Conservation (phyloP, 1,140 invertebrate genomes). For the Solenopsis invicta region DNA sequence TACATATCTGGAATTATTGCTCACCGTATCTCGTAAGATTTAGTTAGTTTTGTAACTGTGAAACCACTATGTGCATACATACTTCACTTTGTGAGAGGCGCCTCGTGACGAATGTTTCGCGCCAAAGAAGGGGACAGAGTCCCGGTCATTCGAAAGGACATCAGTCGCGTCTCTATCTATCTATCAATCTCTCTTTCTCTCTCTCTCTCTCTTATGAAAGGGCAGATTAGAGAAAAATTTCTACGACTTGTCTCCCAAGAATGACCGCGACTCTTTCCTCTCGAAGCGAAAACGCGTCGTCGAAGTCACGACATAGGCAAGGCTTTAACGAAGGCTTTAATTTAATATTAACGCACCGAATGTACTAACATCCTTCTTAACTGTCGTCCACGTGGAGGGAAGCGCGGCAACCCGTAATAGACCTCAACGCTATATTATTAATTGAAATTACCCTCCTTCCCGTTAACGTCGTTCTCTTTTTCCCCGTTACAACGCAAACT, state of each 20-base stretch:
- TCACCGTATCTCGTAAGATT: slow-evolving; percentile 86
- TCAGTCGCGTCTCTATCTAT: neutral
- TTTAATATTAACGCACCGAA: slow-evolving; percentile 30
- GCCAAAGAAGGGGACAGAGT: neutral
- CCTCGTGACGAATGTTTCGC: slow-evolving; percentile 44
- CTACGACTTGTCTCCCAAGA: slow-evolving; percentile 12
- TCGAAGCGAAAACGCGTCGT: slow-evolving; percentile 20
- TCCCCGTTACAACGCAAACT: neutral
- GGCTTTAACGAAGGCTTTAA: slow-evolving; percentile 30
- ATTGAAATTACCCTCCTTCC: slow-evolving; percentile 6
- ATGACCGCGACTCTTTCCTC: slow-evolving; percentile 52
- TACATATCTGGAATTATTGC: slow-evolving; percentile 87
- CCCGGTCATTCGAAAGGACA: neutral
- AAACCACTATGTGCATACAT: slow-evolving; percentile 76
- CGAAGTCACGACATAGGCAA: slow-evolving; percentile 14
- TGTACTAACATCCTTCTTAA: slow-evolving; percentile 3
- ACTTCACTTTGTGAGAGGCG: slow-evolving; percentile 64
- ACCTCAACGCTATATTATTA: neutral
- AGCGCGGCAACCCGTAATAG: neutral
- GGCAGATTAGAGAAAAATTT: slow-evolving; percentile 38
- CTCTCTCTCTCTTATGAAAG: slow-evolving; percentile 2
- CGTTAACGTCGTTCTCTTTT: neutral
- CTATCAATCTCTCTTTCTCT: neutral
- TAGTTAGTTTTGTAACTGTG: slow-evolving; percentile 86
- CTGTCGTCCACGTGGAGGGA: neutral